Evolutionary conservation across 2,888 invertebrate species (phyloP).

Genomic region (Rhabditoides inermis): DNA sequence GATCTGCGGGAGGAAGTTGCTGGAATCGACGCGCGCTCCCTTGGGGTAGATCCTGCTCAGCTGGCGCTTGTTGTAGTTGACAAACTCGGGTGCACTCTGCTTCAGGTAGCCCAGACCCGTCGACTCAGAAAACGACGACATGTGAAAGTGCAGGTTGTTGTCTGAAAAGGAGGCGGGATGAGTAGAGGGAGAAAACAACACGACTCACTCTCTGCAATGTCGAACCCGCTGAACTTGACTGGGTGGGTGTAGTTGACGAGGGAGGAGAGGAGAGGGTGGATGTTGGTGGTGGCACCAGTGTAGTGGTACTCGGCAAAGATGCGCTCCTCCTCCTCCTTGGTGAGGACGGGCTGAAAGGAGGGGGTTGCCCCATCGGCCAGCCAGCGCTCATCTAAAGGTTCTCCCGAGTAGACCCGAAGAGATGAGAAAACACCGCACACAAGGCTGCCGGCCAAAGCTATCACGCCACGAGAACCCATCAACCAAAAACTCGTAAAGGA

Average conservation of each 20-base stretch:
- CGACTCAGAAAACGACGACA: slow-evolving; percentile 98
- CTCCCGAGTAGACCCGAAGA: no score
- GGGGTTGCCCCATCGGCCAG: not conserved
- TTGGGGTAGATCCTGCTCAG: slow-evolving; percentile 98
- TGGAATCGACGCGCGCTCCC: slow-evolving; percentile 94
- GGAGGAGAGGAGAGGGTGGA: slow-evolving; percentile 94
- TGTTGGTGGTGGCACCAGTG: slow-evolving; percentile 93
- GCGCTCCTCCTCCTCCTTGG: slow-evolving; percentile 58
- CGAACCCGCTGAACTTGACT: slow-evolving; percentile 95
- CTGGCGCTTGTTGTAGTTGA: slow-evolving; percentile 98
- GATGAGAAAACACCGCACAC: no score
- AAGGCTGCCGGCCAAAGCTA: no score
- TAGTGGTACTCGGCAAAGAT: slow-evolving; percentile 66
- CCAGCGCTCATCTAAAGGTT: no score
- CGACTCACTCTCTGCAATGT: slow-evolving; percentile 78
- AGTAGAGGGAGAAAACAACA: not conserved
- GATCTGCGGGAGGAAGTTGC: slow-evolving; percentile 99
- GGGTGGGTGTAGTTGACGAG: slow-evolving; percentile 99
- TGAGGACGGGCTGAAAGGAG: slow-evolving; percentile 48
- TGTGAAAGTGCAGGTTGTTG: slow-evolving; percentile 88
- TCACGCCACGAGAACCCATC: no score
- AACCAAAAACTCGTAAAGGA: no score
- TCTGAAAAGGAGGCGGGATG: slow-evolving; percentile 61
- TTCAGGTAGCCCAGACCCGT: slow-evolving; percentile 90
- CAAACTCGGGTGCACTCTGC: slow-evolving; percentile 91